Base-by-base conservation (phyloP, 2,797 vertebrate genomes). In the Thripadectes ignobilis region DNA sequence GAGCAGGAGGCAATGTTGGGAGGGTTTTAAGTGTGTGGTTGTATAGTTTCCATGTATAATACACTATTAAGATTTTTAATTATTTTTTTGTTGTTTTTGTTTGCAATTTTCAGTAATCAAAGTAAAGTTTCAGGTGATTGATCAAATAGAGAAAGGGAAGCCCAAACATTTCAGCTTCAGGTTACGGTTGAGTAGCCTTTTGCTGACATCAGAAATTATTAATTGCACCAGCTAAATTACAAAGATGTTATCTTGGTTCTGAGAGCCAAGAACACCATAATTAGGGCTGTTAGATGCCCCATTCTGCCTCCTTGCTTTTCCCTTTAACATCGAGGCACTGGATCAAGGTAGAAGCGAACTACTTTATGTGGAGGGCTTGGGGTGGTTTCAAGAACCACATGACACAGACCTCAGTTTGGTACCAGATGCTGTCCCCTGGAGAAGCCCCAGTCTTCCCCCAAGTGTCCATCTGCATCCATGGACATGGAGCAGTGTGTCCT, bases 151-250 rank as follows among this genome's bases (percentile, higher is more conserved):
- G 84, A 49, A 96, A 89, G 89, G 46, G 92, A 95, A 94, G 39
- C 65, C 55, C 72, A 88, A 85, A 71, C 54, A 66, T 85, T 92
- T 91, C 61, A 14, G 82, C 81, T 91, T 82, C 69, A 80, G 45
- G 88, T 95, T 96, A 85, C 43, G 85, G 83, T 13, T 93, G 83
- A 96, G 74, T 61, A 91, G 87, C 32, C 61, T 94, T 94, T 24
- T 94, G 95, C 96, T 96, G 95, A 96, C 96, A 95, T 95, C 55
- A 95, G 94, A 88, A 92, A 79, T 95, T 93, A 93, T 96, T 91
- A 95, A 92, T 95, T 96, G 59, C 84, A 62, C 19, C 76, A 92
- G 81, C 85, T 95, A 95, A 97, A 94, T 96, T 96, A 71, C 93
- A 89, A 86, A 95, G 94, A 97, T 96, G 78, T 81, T 96, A 96